Conservation (phyloP, 2,113 vertebrate genomes). For the Pycnonotus jocosus region DNA sequence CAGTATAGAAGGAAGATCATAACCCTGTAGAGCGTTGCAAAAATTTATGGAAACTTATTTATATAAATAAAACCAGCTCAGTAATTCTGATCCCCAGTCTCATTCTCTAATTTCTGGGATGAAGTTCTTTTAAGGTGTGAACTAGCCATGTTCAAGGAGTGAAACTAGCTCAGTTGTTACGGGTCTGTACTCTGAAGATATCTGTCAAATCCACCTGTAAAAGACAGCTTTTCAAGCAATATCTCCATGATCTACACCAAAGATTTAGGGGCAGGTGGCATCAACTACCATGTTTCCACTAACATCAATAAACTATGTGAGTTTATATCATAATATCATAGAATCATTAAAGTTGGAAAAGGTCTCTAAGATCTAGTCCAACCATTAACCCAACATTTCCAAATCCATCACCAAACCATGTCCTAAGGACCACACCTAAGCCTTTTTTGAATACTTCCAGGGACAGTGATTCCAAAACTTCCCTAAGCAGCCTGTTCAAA, state of each 20-base stretch:
- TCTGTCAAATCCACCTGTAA: neutral
- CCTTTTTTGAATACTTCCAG: neutral
- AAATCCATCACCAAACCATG: neutral
- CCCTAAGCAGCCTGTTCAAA: neutral
- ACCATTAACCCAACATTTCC: neutral
- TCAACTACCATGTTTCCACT: neutral
- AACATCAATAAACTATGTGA: neutral
- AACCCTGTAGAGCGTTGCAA: neutral
- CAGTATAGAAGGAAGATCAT: neutral
- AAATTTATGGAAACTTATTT: neutral
- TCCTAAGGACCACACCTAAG: neutral
- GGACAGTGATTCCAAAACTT: neutral
- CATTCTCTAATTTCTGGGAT: neutral
- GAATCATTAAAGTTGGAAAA: neutral
- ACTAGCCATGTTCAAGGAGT: neutral
- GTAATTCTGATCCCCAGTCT: neutral
- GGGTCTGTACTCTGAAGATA: neutral
- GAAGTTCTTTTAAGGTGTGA: neutral
- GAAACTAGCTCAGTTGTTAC: neutral
- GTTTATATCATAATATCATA: neutral
- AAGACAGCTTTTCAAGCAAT: neutral
- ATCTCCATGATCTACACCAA: neutral
- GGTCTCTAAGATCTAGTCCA: neutral
- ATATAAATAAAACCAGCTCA: neutral
- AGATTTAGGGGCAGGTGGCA: neutral